A percentile compares a stretch with the other conserved stretches of the same genome.
phyloP scores from a whole-genome alignment of 2,888 invertebrate genomes.

The Drosophila kanekoi region DNA sequence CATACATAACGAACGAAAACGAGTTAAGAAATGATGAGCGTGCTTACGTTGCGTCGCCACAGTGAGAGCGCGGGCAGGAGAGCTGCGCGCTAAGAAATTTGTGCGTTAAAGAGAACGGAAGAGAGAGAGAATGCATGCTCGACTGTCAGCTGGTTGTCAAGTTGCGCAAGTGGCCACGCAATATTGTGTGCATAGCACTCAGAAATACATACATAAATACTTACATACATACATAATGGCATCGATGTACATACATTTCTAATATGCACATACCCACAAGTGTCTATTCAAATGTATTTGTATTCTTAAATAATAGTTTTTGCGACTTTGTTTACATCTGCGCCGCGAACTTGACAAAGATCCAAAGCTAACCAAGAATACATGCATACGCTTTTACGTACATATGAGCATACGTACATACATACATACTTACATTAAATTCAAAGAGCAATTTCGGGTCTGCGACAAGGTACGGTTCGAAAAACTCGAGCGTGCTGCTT shows the following conservation, averaged over 20 bases:
- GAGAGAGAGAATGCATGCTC: conserved; percentile 36
- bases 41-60: conserved; percentile 47
- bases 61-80: conserved; percentile 24
- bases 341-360: conserved; percentile 49
- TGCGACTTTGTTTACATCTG: conserved; percentile 45
- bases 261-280: conserved; percentile 1
- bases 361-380: conserved; percentile 25
- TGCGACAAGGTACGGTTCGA: too few relatives aligned
- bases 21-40: conserved; percentile 39
- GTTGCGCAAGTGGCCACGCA: conserved; percentile 72
- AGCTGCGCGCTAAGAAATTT: conserved; percentile 30
- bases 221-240: conserved; percentile 14
- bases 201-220: conserved; percentile 14
- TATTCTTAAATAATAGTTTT: conserved; percentile 13
- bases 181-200: conserved; percentile 38
- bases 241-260: conserved; percentile 14
- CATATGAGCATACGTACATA: neutral
- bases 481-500: conserved; percentile 33
- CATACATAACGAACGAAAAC: conserved; percentile 25
- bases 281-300: conserved; percentile 8
- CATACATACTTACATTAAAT: conserved; percentile 7
- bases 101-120: conserved; percentile 10
- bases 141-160: conserved; percentile 68
- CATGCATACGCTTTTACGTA: neutral
- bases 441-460: conserved; percentile 32